Base-by-base conservation (phyloP, 2,888 invertebrate genomes). In the Octodonta nipae region DNA sequence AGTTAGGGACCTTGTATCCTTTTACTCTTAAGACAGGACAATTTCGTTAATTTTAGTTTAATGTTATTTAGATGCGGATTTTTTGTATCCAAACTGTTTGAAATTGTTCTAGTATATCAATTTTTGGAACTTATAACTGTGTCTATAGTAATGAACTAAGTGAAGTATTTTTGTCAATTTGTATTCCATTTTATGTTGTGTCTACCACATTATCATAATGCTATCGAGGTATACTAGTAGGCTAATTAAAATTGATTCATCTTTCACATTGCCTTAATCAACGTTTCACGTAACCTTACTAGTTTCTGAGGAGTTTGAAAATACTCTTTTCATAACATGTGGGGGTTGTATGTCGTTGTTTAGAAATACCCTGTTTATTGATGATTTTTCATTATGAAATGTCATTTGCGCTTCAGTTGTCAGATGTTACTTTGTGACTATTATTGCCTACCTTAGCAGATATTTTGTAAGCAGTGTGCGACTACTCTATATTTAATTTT, bases 161-260 rank as follows among this genome's bases (percentile, higher is more conserved):
- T 20, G n/a, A 20, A n/a, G 20, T 20, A 20, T 20, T 20, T 20
- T 20, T 20, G 20, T 20, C n/a, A 20, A 20, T 20, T 7, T 20
- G 6, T 7, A 20, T 20, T 20, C 20, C n/a, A 7, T 20, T 20
- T 20, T 20, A n/a, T 20, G n/a, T 20, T 20, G 20, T 20, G 20
- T 20, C 6, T 20, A 7, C 20, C 20, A 20, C n/a, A 20, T 20
- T 20, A 7, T n/a, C n/a, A n/a, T 20, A 20, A 20, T 20, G 6
- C n/a, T 20, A 20, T 20, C n/a, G n/a, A 20, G 6, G n/a, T 20
- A 20, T n/a, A 20, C n/a, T n/a, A n/a, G n/a, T n/a, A n/a, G n/a
- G n/a, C n/a, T n/a, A n/a, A n/a, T n/a, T n/a, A n/a, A n/a, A n/a
- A n/a, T n/a, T n/a, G n/a, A n/a, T n/a, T n/a, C n/a, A n/a, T n/a